phyloP scores from a whole-genome alignment of 1,140 invertebrate species.

The Rhagoletis pomonella region DNA sequence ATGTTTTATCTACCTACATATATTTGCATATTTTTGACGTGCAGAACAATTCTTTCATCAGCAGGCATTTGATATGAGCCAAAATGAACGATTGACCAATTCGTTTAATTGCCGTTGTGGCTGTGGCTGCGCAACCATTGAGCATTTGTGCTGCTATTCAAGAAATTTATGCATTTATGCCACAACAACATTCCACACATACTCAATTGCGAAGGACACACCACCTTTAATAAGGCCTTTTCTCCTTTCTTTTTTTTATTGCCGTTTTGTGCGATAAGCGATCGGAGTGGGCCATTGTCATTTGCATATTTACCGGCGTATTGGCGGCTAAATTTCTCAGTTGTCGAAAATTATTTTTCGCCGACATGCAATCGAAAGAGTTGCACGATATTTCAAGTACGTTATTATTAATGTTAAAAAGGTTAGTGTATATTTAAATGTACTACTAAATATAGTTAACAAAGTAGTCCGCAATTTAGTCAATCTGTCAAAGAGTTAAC shows the following conservation, averaged over 20 bases:
- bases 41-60: background rate
- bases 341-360: constrained; percentile 49
- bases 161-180: background rate
- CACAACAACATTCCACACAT: constrained; percentile 6
- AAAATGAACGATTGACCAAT: constrained; percentile 35
- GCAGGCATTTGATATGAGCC: background rate
- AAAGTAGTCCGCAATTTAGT: background rate
- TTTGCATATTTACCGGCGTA: constrained; percentile 22
- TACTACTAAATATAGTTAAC: background rate
- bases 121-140: background rate
- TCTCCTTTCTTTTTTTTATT: constrained; percentile 10
- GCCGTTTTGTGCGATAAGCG: constrained; percentile 34
- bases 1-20: background rate
- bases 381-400: background rate
- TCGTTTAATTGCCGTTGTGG: background rate
- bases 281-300: constrained; percentile 38
- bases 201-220: background rate
- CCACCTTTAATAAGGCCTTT: background rate
- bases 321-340: constrained; percentile 27
- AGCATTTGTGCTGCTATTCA: background rate
- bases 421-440: background rate
- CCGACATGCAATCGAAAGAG: constrained; percentile 8
- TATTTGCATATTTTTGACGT: constrained; percentile 9
- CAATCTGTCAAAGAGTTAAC: constrained; percentile 49
- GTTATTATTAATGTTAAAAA: too few species aligned